A percentile compares a stretch with the other conserved stretches of the same genome.
These are phyloP conservation scores for Lasioglossum oenotherae DNA, from an alignment of 2,888 invertebrate species.

Conservation along the genomic window DNA sequence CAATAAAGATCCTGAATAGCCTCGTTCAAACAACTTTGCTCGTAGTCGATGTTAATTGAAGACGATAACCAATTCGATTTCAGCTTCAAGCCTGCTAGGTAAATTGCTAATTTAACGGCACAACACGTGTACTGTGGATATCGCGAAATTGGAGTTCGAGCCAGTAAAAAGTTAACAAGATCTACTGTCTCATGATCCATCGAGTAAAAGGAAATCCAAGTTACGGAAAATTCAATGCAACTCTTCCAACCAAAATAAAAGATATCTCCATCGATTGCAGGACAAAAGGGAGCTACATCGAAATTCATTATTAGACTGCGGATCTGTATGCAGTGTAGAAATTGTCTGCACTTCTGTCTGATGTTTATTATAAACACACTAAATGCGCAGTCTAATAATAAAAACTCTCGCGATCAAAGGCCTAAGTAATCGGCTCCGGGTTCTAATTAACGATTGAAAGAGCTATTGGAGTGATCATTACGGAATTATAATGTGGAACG, in stretches of 20 bases:
- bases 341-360: too few relatives aligned
- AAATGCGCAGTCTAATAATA: too few relatives aligned
- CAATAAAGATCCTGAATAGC: neutral
- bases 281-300: too few relatives aligned
- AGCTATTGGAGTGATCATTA: neutral
- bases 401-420: neutral
- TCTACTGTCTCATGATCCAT: neutral
- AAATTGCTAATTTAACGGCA: neutral
- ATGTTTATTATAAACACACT: too few relatives aligned
- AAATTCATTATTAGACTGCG: too few relatives aligned
- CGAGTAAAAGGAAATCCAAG: neutral
- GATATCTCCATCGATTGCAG: too few relatives aligned
- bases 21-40: neutral
- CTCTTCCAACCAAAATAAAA: neutral
- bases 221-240: neutral
- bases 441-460: neutral
- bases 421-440: neutral
- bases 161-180: neutral
- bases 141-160: neutral
- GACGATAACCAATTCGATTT: neutral
- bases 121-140: neutral
- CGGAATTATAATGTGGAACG: neutral
- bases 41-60: neutral
- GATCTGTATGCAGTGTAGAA: too few relatives aligned
- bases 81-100: neutral